A percentile compares a stretch with the other conserved stretches of the same genome.
Evolutionary conservation across 2,797 vertebrate species (phyloP).

Genomic region (Enteromius radiatus): DNA sequence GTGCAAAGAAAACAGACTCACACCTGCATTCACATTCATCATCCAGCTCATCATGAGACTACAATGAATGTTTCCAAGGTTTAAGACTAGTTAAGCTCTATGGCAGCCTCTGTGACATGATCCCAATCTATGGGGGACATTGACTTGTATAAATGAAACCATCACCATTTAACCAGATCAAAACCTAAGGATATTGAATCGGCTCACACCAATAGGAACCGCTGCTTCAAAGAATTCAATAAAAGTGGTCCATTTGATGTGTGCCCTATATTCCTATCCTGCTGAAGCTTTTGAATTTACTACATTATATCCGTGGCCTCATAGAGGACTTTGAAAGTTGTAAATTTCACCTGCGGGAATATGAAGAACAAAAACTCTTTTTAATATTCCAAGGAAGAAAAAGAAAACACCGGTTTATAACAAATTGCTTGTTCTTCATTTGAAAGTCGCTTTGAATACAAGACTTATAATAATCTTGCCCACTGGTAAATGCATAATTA

Average conservation of each 20-base stretch:
- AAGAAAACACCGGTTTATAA: no score
- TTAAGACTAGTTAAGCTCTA: not conserved
- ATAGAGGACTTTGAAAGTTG: conserved; percentile 1
- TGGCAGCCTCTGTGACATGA: not conserved
- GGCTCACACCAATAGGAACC: not conserved
- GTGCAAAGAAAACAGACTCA: not conserved
- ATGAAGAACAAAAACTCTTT: not conserved
- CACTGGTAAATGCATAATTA: not conserved
- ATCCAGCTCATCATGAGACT: not conserved
- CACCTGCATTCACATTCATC: not conserved
- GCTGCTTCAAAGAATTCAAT: not conserved
- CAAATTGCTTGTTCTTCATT: not conserved
- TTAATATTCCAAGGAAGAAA: not conserved
- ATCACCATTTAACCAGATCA: not conserved
- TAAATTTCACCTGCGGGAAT: not conserved
- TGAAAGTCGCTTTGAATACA: not conserved
- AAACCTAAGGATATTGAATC: not conserved
- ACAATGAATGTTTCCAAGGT: not conserved
- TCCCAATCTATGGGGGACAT: not conserved
- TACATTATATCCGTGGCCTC: not conserved
- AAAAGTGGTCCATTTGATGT: not conserved
- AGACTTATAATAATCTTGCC: not conserved
- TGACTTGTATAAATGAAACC: not conserved
- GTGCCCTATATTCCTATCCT: not conserved
- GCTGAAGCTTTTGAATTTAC: not conserved